Percentiles rank a stretch among this genome's conserved stretches.
phyloP scores from a whole-genome alignment of 2,113 vertebrate genomes.

The Megaptera novaeangliae region DNA sequence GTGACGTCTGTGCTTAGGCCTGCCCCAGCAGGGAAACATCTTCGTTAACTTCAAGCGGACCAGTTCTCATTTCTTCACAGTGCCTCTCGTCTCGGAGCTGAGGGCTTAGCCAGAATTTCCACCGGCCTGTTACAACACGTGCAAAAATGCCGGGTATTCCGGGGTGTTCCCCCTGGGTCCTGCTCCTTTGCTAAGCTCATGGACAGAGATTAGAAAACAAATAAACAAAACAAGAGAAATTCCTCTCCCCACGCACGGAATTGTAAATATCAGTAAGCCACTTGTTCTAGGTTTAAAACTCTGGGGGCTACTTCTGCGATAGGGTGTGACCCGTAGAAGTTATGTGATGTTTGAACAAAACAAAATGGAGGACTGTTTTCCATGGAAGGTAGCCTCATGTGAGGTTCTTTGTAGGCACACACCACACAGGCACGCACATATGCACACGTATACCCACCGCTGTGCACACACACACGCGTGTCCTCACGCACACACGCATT shows the following conservation, averaged over 20 bases:
- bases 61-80: conserved; percentile 24
- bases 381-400: fast-evolving
- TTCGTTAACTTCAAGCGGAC: conserved; percentile 35
- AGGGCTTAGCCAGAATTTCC: conserved; percentile 43
- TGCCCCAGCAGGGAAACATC: neutral
- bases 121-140: conserved; percentile 54
- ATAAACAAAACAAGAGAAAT: neutral
- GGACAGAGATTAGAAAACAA: neutral
- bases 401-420: neutral
- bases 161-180: neutral
- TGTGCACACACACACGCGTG: no score
- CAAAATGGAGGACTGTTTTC: neutral
- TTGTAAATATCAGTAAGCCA: neutral
- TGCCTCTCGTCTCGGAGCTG: conserved; percentile 6
- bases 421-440: fast-evolving
- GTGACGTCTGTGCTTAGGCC: neutral
- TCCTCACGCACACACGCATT: fast-evolving
- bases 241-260: neutral
- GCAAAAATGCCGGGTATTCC: conserved; percentile 40
- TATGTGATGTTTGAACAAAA: neutral
- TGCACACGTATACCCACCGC: neutral
- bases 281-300: neutral
- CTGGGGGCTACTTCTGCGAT: neutral
- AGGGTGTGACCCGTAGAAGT: neutral
- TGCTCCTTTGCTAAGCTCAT: neutral